Evolutionary conservation across 2,113 vertebrate genomes (phyloP).

Genomic region (Coturnix japonica): DNA sequence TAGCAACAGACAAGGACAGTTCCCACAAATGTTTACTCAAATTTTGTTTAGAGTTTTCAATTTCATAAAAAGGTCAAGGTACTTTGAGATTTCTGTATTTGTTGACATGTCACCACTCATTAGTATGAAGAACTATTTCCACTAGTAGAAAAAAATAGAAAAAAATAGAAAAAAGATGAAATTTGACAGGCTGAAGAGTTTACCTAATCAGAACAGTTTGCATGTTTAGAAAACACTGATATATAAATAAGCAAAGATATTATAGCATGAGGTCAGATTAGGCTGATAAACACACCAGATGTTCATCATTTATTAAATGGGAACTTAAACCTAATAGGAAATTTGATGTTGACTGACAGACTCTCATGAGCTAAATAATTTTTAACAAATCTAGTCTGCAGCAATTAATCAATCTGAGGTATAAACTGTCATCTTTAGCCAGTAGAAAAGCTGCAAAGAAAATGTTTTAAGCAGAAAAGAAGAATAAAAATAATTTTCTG

Average conservation of each 20-base stretch:
- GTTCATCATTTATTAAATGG: background rate
- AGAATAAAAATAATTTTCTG: background rate
- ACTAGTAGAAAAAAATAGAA: background rate
- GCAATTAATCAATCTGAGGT: background rate
- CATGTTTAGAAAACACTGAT: background rate
- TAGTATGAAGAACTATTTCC: background rate
- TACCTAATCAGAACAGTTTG: background rate
- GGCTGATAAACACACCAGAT: background rate
- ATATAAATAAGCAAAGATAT: background rate
- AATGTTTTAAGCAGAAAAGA: background rate
- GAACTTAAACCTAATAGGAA: background rate
- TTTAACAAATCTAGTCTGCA: background rate
- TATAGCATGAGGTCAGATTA: background rate
- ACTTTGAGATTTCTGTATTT: background rate
- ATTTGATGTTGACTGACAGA: background rate
- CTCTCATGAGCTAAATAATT: background rate
- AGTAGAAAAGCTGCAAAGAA: background rate
- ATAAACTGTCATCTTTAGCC: background rate
- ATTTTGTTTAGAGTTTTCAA: constrained; percentile 15
- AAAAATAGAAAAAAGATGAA: background rate
- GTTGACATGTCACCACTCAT: background rate
- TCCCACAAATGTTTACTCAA: constrained; percentile 7
- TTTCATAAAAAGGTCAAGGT: constrained; percentile 8
- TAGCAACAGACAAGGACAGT: background rate
- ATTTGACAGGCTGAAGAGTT: background rate